Evolutionary conservation across 2,888 invertebrate species (phyloP), one percentile per base, ranked within the genome.

Genomic region (Anthophora plumipes): DNA sequence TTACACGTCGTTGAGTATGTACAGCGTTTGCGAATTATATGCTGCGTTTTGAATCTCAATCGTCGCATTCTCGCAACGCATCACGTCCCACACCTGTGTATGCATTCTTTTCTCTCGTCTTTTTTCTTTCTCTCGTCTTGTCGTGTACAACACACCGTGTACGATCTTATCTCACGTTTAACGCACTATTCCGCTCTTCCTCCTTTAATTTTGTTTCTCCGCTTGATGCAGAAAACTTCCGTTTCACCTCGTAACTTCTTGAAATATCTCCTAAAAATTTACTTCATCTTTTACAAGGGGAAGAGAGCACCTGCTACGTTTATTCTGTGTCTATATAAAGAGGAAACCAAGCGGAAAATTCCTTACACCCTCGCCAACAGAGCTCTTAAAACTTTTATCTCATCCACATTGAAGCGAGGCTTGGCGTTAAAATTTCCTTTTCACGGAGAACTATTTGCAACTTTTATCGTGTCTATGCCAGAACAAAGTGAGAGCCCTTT

Each of bases 11-110:
- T 68, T 63, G 81, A 39, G 54, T 67, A 63, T 71, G 61, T 76
- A 71, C 43, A 64, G 63, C 39, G 76, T 82, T 81, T 64, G 76
- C 63, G 71, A 71, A 82, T 81, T 81, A 82, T 59, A 82, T 57
- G 76, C 55, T 59, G 52, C 57, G 82, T 64, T 81, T 81, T 72
- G 80, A 82, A 81, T 81, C 82, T 81, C 71, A 81, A 82, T 82
- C 77, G 70, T 55, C 37, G 25, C 72, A 67, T 54, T 37, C 50
- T 55, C 54, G n/a, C 39, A n/a, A 43, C 43, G 55, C n/a, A 50
- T 67, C 73, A 22, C 59, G 55, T 75, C 54, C 64, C 60, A 37
- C 77, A 86, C 77, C 79, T 82, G 84, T 73, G 50, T 70, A 14
- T 31, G 31, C 31, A 4, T 31, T 31, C 31, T 31, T 31, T 55